phyloP scores from a whole-genome alignment of 2,113 vertebrate species.

The Petrocephalus microphthalmus region DNA sequence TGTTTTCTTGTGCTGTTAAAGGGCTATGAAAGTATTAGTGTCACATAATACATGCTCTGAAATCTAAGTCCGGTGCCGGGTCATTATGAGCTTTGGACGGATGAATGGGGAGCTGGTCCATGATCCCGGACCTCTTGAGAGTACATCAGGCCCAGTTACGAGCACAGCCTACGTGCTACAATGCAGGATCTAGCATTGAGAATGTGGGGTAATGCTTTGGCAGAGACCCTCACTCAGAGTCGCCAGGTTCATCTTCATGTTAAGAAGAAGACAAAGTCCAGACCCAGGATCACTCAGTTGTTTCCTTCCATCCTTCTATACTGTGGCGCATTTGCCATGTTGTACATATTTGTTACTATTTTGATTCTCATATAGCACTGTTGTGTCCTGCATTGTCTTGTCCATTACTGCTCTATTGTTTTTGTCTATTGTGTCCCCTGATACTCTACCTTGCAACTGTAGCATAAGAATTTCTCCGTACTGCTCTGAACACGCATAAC shows the following conservation, averaged over 20 bases:
- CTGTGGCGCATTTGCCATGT: neutral
- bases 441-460: neutral
- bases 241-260: neutral
- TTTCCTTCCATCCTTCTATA: neutral
- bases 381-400: neutral
- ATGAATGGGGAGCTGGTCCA: neutral
- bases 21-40: neutral
- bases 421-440: neutral
- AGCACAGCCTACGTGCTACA: neutral
- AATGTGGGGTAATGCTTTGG: neutral
- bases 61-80: neutral
- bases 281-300: neutral
- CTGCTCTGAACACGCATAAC: neutral
- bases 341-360: neutral
- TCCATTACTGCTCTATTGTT: neutral
- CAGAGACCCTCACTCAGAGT: neutral
- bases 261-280: neutral
- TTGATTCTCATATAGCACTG: neutral
- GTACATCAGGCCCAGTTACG: neutral
- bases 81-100: neutral
- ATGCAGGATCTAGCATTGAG: neutral
- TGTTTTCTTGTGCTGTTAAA: neutral
- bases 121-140: neutral
- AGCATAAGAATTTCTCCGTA: neutral
- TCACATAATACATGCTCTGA: neutral